These are phyloP conservation scores for Oscheius sp. DNA, from an alignment of 2,888 invertebrate genomes.

Conservation along the genomic window DNA sequence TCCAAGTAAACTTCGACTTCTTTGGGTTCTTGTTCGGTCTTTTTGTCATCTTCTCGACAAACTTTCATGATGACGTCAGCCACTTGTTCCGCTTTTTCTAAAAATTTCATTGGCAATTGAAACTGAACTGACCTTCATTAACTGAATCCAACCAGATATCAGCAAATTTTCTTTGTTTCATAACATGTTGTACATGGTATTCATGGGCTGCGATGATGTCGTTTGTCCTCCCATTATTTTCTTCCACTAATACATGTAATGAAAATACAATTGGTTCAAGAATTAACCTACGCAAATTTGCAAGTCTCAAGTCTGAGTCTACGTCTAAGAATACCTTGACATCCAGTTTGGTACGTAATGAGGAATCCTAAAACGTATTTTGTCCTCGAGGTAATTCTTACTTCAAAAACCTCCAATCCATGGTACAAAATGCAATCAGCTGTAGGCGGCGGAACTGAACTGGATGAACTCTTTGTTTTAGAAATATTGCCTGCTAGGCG, in stretches of 20 bases:
- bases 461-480: no score
- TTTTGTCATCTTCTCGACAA: not conserved
- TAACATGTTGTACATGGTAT: not conserved
- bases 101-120: not conserved
- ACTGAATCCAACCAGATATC: conserved; percentile 19
- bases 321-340: conserved; percentile 23
- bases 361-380: not conserved
- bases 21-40: not conserved
- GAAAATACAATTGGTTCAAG: not conserved
- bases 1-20: conserved; percentile 27
- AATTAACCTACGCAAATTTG: not conserved
- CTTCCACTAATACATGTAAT: not conserved
- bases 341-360: not conserved
- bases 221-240: not conserved
- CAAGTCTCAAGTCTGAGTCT: conserved; percentile 9
- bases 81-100: conserved; percentile 16
- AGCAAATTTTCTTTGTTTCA: conserved; percentile 11
- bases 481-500: no score
- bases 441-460: not conserved
- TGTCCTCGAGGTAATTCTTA: not conserved
- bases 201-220: not conserved
- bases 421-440: conserved; percentile 20
- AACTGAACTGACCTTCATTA: not conserved
- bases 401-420: conserved; percentile 4
- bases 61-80: conserved; percentile 6